Evolutionary conservation across 2,888 invertebrate species (phyloP), one percentile per base, ranked within the genome.

Genomic region (Syrphus vitripennis): DNA sequence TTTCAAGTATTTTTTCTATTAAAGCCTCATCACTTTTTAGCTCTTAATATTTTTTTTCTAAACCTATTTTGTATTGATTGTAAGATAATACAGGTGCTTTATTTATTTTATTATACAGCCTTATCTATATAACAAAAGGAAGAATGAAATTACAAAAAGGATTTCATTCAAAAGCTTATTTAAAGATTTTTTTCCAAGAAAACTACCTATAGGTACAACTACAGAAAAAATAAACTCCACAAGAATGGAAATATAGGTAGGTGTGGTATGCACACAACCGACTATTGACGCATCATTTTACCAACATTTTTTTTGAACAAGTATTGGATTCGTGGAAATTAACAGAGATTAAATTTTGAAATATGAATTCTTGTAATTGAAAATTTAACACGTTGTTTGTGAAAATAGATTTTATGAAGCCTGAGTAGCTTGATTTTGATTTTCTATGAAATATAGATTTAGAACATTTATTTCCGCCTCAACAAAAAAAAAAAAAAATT

Each of bases 211-310:
- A 31, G 12, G 42, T 48, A 26, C n/a, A 50, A 37, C 21, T 71
- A 48, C 9, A 14, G 1, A 31, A 3, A n/a, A 6, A 9, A 55
- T 1, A 70, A 16, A n/a, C n/a, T n/a, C n/a, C n/a, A n/a, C n/a
- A n/a, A n/a, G n/a, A n/a, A n/a, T n/a, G n/a, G 29, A 55, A 31
- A 14, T 53, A 45, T 16, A 19, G n/a, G 19, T 1, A 61, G 40
- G 4, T 24, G 2, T n/a, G 6, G 2, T 6, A 40, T n/a, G 21
- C 72, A 80, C 57, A 57, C 59, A 59, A 77, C n/a, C n/a, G n/a
- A n/a, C n/a, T n/a, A 42, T 74, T 59, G 67, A 74, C 65, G 59
- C 67, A 74, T 80, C 29, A 53, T 72, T 72, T 79, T 80, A 10
- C 4, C 0, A 10, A 48, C 3, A 3, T 12, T 2, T 12, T 3